phyloP scores from a whole-genome alignment of 2,888 invertebrate genomes.

The Tipula vernalis region DNA sequence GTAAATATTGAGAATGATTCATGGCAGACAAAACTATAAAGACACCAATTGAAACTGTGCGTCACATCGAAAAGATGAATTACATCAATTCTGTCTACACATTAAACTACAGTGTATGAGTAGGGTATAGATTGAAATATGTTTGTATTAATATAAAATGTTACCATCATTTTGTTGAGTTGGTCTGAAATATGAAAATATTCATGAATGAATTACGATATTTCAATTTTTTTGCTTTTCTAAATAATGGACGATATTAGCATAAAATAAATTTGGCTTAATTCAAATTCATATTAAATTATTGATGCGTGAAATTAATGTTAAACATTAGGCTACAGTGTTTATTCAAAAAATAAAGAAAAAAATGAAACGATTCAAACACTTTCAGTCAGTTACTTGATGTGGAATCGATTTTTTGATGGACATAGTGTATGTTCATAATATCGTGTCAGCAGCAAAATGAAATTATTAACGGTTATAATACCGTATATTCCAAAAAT shows the following conservation, averaged over 20 bases:
- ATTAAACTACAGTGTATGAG: neutral
- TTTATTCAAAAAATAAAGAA: neutral
- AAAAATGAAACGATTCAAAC: neutral
- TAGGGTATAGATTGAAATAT: neutral
- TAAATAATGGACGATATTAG: neutral
- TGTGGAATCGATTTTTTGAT: neutral
- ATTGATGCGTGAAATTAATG: neutral
- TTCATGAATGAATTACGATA: neutral
- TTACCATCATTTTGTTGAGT: neutral
- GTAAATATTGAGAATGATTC: neutral
- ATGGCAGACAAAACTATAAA: neutral
- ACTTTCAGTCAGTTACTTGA: neutral
- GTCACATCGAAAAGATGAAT: neutral
- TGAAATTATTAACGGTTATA: no score
- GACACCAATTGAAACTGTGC: neutral
- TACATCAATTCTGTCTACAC: neutral
- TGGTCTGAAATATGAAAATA: neutral
- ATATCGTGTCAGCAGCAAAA: neutral
- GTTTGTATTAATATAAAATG: neutral
- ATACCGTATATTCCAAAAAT: no score
- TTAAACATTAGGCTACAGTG: neutral
- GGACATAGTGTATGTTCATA: neutral
- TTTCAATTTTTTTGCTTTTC: neutral
- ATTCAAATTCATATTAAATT: neutral
- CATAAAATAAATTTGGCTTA: neutral